phyloP scores from a whole-genome alignment of 2,797 vertebrate genomes.

The Acrossocheilus wenchowensis region DNA sequence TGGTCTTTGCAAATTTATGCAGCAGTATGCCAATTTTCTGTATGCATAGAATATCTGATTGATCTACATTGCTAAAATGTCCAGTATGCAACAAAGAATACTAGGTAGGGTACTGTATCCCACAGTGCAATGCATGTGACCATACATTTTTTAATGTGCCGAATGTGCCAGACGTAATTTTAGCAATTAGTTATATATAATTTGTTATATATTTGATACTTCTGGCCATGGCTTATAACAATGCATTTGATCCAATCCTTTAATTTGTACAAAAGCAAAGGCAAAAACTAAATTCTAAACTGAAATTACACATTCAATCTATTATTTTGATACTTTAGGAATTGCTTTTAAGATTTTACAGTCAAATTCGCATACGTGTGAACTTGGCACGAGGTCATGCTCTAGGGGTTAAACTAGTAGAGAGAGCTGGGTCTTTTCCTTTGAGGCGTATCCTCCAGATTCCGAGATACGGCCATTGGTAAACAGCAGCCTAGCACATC shows the following conservation, averaged over 20 bases:
- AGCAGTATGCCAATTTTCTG: neutral
- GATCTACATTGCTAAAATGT: neutral
- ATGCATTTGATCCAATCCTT: neutral
- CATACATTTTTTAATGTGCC: neutral
- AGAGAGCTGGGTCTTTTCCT: neutral
- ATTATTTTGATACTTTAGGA: neutral
- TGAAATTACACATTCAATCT: neutral
- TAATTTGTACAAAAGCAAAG: neutral
- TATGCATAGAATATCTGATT: neutral
- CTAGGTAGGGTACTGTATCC: neutral
- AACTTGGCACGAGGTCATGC: neutral
- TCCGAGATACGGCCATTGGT: conserved; percentile 13
- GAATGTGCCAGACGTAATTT: too few species aligned
- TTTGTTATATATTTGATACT: neutral
- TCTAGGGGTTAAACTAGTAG: conserved; percentile 20
- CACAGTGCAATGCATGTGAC: neutral
- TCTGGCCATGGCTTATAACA: neutral
- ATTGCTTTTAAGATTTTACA: neutral
- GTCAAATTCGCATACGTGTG: neutral
- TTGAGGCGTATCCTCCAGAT: conserved; percentile 9
- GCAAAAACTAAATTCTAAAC: neutral
- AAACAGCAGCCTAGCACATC: conserved; percentile 45
- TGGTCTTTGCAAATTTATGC: neutral
- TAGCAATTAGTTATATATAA: too few species aligned
- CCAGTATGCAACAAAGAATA: neutral